Conservation (phyloP, 2,113 vertebrate species). For the Misgurnus mizolepis region DNA sequence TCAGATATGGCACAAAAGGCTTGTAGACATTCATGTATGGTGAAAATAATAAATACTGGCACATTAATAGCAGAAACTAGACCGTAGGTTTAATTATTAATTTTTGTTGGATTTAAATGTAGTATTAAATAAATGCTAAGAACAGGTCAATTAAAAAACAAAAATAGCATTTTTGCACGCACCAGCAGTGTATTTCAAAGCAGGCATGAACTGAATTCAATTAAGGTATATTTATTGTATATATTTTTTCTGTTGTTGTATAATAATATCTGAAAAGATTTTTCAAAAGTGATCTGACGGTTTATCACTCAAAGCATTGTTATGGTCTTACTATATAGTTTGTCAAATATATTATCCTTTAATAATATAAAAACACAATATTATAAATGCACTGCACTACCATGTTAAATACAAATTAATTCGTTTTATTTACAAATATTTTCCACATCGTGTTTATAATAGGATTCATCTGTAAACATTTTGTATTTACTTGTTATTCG, state of each 20-base stretch:
- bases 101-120: constrained; percentile 57
- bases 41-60: neutral
- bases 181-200: constrained; percentile 42
- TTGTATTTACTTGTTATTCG: too few species aligned
- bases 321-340: too few species aligned
- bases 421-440: neutral
- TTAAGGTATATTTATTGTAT: too few species aligned
- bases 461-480: too few species aligned
- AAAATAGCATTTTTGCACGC: constrained; percentile 36
- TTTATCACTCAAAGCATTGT: too few species aligned
- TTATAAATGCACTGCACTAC: too few species aligned
- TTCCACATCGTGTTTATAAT: too few species aligned
- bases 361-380: too few species aligned
- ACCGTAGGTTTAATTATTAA: neutral
- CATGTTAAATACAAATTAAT: too few species aligned
- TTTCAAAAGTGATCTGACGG: too few species aligned
- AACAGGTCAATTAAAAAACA: constrained; percentile 68
- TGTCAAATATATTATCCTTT: too few species aligned
- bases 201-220: neutral
- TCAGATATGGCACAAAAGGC: neutral
- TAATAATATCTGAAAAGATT: too few species aligned
- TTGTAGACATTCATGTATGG: neutral
- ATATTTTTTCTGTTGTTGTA: neutral
- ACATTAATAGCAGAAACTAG: neutral
- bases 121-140: constrained; percentile 59